Evolutionary conservation across 2,888 invertebrate genomes (phyloP).

Genomic region (Ectropis crepuscularia): DNA sequence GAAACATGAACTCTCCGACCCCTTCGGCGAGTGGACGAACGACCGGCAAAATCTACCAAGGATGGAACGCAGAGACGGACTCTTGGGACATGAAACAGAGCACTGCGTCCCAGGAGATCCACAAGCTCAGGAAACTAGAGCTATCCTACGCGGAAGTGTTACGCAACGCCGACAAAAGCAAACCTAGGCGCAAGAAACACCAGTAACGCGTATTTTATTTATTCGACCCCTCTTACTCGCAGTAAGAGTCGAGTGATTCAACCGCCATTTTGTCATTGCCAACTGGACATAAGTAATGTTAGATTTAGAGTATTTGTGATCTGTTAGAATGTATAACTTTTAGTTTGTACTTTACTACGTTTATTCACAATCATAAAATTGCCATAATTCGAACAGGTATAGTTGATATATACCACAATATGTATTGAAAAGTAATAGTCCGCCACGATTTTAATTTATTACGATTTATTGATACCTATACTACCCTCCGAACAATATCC

Average conservation of each 20-base stretch:
- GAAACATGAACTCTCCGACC: constrained; percentile 85
- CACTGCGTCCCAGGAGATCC: constrained; percentile 92
- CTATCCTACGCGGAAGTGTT: constrained; percentile 94
- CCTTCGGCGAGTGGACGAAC: constrained; percentile 82
- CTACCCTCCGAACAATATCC: constrained; percentile 70
- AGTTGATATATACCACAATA: constrained; percentile 62
- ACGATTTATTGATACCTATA: constrained; percentile 49
- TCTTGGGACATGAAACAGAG: constrained; percentile 85
- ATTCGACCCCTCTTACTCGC: constrained; percentile 72
- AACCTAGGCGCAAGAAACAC: constrained; percentile 80
- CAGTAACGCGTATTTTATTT: constrained; percentile 70
- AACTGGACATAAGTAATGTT: constrained; percentile 77
- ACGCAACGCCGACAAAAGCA: constrained; percentile 87
- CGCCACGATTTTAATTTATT: constrained; percentile 59
- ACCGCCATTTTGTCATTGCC: constrained; percentile 82
- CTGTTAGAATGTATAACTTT: constrained; percentile 78
- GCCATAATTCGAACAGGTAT: constrained; percentile 77
- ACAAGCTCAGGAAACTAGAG: constrained; percentile 91
- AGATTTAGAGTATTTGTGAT: constrained; percentile 81
- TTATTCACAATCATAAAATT: constrained; percentile 75
- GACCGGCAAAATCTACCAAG: constrained; percentile 78
- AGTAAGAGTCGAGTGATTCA: constrained; percentile 76
- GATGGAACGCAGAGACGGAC: constrained; percentile 79
- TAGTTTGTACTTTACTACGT: constrained; percentile 68
- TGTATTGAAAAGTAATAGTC: constrained; percentile 53